Percentiles rank a stretch among this genome's conserved stretches.
Evolutionary conservation across 2,888 invertebrate genomes (phyloP).

Genomic region (Parnassius mnemosyne): DNA sequence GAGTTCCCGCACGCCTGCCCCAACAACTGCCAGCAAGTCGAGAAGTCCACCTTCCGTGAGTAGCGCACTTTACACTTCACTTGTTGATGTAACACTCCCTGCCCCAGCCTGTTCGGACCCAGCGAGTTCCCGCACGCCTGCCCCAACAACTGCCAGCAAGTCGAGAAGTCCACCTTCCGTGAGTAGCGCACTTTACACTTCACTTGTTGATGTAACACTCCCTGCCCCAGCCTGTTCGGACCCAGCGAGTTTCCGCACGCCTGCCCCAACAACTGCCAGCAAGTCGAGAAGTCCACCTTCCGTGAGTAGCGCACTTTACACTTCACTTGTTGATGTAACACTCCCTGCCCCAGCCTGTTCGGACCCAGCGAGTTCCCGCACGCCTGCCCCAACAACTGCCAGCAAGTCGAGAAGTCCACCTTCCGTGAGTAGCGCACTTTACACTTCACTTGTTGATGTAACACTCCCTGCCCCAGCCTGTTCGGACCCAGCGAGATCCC

Average conservation of each 20-base stretch:
- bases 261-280: conserved; percentile 84
- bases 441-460: too few relatives aligned
- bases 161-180: conserved; percentile 84
- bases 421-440: too few relatives aligned
- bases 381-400: too few relatives aligned
- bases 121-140: conserved; percentile 76
- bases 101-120: conserved; percentile 86
- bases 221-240: conserved; percentile 86
- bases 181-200: conserved; percentile 42
- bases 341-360: too few relatives aligned
- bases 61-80: conserved; percentile 29
- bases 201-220: too few relatives aligned
- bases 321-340: too few relatives aligned
- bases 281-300: conserved; percentile 83
- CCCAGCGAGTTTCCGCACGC: conserved; percentile 73
- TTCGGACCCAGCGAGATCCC: too few relatives aligned
- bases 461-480: too few relatives aligned
- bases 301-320: conserved; percentile 60
- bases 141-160: conserved; percentile 83
- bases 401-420: too few relatives aligned
- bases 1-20: conserved; percentile 81
- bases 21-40: conserved; percentile 82
- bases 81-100: conserved; percentile 48
- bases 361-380: too few relatives aligned
- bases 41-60: conserved; percentile 83